Evolutionary conservation across 2,113 vertebrate genomes (phyloP).

Genomic region (Dermatemys mawii): DNA sequence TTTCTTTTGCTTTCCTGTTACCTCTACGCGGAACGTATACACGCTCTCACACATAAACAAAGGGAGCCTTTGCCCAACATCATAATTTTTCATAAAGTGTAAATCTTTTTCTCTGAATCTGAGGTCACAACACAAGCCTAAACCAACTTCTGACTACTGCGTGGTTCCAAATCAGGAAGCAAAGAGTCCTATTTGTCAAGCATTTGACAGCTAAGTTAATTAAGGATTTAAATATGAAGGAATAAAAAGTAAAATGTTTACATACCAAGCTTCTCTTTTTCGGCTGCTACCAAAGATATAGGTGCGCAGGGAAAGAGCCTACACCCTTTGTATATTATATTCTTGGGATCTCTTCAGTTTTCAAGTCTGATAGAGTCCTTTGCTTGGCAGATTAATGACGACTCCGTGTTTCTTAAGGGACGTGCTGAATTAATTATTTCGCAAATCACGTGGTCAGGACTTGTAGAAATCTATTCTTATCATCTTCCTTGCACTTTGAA

Average conservation of each 20-base stretch:
- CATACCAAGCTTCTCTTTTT: conserved; percentile 91
- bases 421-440: conserved; percentile 99
- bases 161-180: conserved; percentile 86
- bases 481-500: conserved; percentile 91
- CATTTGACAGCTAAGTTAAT: conserved; percentile 94
- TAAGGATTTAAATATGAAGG: conserved; percentile 88
- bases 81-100: conserved; percentile 73
- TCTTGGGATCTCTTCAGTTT: conserved; percentile 99
- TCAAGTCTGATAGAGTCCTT: conserved; percentile 99
- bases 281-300: conserved; percentile 85
- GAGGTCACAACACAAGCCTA: conserved; percentile 83
- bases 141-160: conserved; percentile 83
- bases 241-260: conserved; percentile 92
- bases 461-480: conserved; percentile 93
- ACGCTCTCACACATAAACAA: neutral
- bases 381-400: conserved; percentile 99
- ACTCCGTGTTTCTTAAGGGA: conserved; percentile 99
- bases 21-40: neutral
- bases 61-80: conserved; percentile 36
- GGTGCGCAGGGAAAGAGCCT: conserved; percentile 87
- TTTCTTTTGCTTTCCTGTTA: neutral
- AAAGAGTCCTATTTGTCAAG: conserved; percentile 94
- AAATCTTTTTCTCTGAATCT: conserved; percentile 77
- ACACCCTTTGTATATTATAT: conserved; percentile 95
- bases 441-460: conserved; percentile 99